Base-by-base conservation (phyloP, 2,113 vertebrate genomes). In the Nothocercus julius region DNA sequence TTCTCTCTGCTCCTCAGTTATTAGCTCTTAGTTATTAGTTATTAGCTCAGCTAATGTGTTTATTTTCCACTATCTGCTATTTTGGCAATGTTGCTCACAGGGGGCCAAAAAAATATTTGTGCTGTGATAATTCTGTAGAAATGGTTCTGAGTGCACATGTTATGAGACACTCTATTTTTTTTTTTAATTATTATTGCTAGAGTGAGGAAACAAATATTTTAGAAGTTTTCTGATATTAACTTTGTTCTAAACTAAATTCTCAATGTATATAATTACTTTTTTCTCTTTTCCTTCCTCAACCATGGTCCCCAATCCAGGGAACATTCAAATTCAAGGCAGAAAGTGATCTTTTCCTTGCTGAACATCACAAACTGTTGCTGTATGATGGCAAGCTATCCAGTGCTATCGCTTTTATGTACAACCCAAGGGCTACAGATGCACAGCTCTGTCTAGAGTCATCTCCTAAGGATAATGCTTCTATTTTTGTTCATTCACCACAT, bases 381-480 rank as follows among this genome's bases (percentile, higher is more conserved):
- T 99, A 99, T 53, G 99, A 99, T 40, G 99, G 99, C 94, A 99
- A 99, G 89, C 98, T 99, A 21, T 99, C 99, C 25, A 98, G 96
- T 85, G 97, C 98, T 89, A 99, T 99, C 81, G 98, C 99, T 83
- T 99, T 99, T 97, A 98, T 98, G 4, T 99, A 99, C 85, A 99
- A 99, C 95, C 98, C 99, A 76, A 98, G 99, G 66, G 99, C 99
- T 97, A 99, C 99, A 59, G 99, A 99, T 84, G 99, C 99, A 92
- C 99, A 99, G 89, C 99, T 99, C 89, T 99, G 99, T 97, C 98
- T 99, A 2, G 99, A 99, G 96, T 99, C 99, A 59, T 99, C 99
- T 25, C 99, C 99, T 28, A 99, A 99, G 97, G 99, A 99, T 96
- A 99, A 98, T 69, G 93, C 98, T 96, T 99, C 99, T 47, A 99